Conservation (phyloP, 2,888 invertebrate species). For the Plemyria rubiginata region DNA sequence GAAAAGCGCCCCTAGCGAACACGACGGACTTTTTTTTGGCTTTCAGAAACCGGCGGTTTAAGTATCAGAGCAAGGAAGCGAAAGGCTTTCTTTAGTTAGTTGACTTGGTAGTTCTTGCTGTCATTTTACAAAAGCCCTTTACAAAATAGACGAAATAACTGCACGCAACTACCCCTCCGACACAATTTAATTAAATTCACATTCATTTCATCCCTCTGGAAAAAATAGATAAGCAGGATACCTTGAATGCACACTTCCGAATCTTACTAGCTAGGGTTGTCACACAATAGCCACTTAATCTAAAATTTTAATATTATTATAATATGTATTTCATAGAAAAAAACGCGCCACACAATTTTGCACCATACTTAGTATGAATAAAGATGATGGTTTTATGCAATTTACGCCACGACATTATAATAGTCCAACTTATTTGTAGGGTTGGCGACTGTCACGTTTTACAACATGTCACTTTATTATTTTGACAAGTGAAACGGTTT, state of each 20-base stretch:
- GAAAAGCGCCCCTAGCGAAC: too few species aligned
- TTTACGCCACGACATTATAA: too few species aligned
- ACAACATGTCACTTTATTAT: constrained; percentile 67
- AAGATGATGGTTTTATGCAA: constrained; percentile 33
- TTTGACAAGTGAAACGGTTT: constrained; percentile 66
- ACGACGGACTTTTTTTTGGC: too few species aligned
- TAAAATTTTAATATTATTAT: constrained; percentile 50
- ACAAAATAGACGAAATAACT: constrained; percentile 53
- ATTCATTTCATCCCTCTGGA: constrained; percentile 69
- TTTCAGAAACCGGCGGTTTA: too few species aligned
- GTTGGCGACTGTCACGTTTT: constrained; percentile 63
- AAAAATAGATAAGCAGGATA: constrained; percentile 73
- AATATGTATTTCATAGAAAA: constrained; percentile 25
- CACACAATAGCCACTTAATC: constrained; percentile 60
- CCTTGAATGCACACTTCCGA: constrained; percentile 58
- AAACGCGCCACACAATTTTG: constrained; percentile 39
- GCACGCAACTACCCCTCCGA: constrained; percentile 54
- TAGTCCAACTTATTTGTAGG: constrained; percentile 63
- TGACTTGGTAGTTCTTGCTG: constrained; percentile 8
- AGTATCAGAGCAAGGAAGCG: too few species aligned
- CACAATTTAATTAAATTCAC: constrained; percentile 79
- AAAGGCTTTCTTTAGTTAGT: not conserved
- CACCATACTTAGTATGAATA: constrained; percentile 45
- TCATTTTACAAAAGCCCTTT: constrained; percentile 46
- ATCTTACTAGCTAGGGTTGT: constrained; percentile 57